Evolutionary conservation across 2,888 invertebrate genomes (phyloP).

Genomic region (Chirona hameri): DNA sequence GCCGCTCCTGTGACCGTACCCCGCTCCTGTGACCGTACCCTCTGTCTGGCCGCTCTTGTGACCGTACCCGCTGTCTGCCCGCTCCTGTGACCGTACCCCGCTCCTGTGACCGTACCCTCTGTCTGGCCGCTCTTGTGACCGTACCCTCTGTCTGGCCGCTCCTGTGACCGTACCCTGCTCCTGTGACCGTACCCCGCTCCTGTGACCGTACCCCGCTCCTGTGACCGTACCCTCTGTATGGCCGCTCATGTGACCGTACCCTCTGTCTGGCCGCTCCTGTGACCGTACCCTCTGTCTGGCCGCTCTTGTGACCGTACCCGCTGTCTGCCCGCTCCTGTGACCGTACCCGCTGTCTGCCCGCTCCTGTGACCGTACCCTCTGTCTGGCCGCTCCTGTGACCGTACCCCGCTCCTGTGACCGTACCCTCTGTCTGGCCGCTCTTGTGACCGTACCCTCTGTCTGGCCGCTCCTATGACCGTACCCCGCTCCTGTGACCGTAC

Average conservation of each 20-base stretch:
- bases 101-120: not conserved
- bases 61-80: no score
- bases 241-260: no score
- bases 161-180: no score
- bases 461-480: no score
- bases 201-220: not conserved
- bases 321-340: no score
- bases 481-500: no score
- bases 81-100: not conserved
- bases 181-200: no score
- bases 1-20: no score
- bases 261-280: not conserved
- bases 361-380: not conserved
- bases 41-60: not conserved
- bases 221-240: no score
- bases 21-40: no score
- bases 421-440: no score
- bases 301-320: not conserved
- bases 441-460: not conserved
- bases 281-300: no score
- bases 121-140: not conserved
- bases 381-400: not conserved
- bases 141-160: not conserved
- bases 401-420: not conserved
- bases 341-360: not conserved